phyloP scores from a whole-genome alignment of 2,797 vertebrate species.

The Borostomias antarcticus region DNA sequence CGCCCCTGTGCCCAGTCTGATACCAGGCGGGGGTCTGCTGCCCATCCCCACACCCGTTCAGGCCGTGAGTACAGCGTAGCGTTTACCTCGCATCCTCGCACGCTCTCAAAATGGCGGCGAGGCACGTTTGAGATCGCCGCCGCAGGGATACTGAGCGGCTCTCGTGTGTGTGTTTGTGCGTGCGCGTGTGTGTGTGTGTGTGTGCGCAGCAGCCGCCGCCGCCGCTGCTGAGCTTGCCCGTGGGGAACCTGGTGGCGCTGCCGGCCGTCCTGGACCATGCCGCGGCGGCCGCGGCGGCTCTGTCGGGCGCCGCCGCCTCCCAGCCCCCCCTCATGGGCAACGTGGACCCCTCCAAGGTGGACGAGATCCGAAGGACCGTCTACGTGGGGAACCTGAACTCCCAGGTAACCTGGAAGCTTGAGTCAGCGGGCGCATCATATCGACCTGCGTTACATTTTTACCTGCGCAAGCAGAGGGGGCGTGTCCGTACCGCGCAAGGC shows the following conservation, averaged over 20 bases:
- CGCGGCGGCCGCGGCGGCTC: slow-evolving; percentile 73
- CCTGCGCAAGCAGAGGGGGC: too few relatives aligned
- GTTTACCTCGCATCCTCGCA: too few relatives aligned
- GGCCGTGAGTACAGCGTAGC: slow-evolving; percentile 77
- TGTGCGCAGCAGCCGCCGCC: background rate
- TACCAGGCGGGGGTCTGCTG: slow-evolving; percentile 92
- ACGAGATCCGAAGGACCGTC: slow-evolving; percentile 96
- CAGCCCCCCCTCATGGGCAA: slow-evolving; percentile 96
- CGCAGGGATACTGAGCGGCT: background rate
- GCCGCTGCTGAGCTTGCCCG: slow-evolving; percentile 84
- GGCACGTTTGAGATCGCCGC: background rate
- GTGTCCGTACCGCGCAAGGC: too few relatives aligned
- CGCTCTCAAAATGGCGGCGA: background rate
- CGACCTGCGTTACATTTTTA: too few relatives aligned
- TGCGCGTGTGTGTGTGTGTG: background rate
- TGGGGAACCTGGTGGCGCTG: slow-evolving; percentile 80
- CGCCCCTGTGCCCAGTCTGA: slow-evolving; percentile 85
- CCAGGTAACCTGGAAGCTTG: too few relatives aligned
- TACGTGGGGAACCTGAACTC: slow-evolving; percentile 99
- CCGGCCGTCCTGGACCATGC: slow-evolving; percentile 71
- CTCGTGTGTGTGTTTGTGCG: background rate
- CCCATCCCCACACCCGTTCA: slow-evolving; percentile 91
- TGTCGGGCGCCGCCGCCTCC: slow-evolving; percentile 70
- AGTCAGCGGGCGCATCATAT: too few relatives aligned
- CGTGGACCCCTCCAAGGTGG: slow-evolving; percentile 95